These are phyloP conservation scores for Silvanus unidentatus DNA, from an alignment of 2,888 invertebrate genomes.

Conservation along the genomic window DNA sequence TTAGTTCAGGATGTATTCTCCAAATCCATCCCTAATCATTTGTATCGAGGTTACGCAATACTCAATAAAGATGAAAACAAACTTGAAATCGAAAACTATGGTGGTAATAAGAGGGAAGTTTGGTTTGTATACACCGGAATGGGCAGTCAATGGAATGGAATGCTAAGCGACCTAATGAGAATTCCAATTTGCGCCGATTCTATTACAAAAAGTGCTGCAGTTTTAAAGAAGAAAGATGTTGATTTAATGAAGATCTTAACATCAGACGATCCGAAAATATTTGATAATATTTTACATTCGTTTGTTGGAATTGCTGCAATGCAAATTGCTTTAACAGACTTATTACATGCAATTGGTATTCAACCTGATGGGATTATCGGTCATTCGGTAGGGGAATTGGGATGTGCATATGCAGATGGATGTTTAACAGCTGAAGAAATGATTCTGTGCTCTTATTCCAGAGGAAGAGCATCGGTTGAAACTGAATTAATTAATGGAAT, in stretches of 20 bases:
- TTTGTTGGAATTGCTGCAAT: slow-evolving; percentile 71
- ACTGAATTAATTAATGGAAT: slow-evolving; percentile 66
- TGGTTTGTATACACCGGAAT: slow-evolving; percentile 73
- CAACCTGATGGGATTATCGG: slow-evolving; percentile 71
- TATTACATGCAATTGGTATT: slow-evolving; percentile 55
- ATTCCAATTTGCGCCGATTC: slow-evolving; percentile 61
- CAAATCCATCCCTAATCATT: slow-evolving; percentile 52
- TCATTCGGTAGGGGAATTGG: slow-evolving; percentile 91
- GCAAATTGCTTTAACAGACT: slow-evolving; percentile 49
- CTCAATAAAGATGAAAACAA: slow-evolving; percentile 34
- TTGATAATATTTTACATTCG: slow-evolving; percentile 61
- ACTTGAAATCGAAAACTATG: slow-evolving; percentile 40
- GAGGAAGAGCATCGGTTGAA: slow-evolving; percentile 71
- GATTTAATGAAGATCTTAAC: slow-evolving; percentile 59
- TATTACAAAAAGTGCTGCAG: slow-evolving; percentile 54
- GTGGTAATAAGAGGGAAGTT: too few relatives aligned
- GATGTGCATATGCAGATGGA: slow-evolving; percentile 93
- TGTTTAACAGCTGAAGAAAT: slow-evolving; percentile 82
- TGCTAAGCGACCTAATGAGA: slow-evolving; percentile 61
- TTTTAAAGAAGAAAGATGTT: slow-evolving; percentile 55
- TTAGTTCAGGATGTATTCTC: slow-evolving; percentile 49
- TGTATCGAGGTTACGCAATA: slow-evolving; percentile 60
- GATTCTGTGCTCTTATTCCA: slow-evolving; percentile 75
- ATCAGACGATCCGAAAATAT: slow-evolving; percentile 50
- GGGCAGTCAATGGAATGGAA: slow-evolving; percentile 69